Evolutionary conservation across 2,888 invertebrate species (phyloP), one percentile per base, ranked within the genome.

Genomic region (Oscheius sp.): DNA sequence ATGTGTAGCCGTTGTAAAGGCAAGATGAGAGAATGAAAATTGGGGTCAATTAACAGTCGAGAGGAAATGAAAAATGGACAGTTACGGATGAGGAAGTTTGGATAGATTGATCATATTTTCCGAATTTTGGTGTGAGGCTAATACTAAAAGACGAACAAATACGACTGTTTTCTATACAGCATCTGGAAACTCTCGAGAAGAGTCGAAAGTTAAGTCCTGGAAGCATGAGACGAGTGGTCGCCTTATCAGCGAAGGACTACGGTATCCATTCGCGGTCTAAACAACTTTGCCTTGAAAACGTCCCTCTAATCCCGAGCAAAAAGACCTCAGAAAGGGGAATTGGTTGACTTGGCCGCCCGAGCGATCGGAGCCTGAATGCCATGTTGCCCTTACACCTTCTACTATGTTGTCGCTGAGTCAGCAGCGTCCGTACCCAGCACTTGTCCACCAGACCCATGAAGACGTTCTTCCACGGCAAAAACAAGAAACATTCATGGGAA

Each of bases 391-490:
- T 63, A 55, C 68, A 53, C 68, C 68, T 68, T 68, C 68, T 68
- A 68, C 68, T 68, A 68, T 68, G 68, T 68, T 68, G 68, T 68
- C 32, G 29, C 35, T 63, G 63, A 63, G 63, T 63, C 63, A 63
- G 63, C 48, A n/a, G 7, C 42, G 42, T 7, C 63, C 63, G 63
- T 63, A 63, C 63, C 63, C 63, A 42, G 47, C 63, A 60, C 60
- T 42, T 60, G 60, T n/a, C 60, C 35, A 60, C 21, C 60, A 33
- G 66, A 66, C 66, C 53, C 35, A 55, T 68, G 68, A 55, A 68
- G 68, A 68, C 68, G 68, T 53, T 55, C 42, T 5, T 42, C 7
- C 7, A 42, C 42, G 42, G 53, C 55, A 35, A 68, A 68, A 42
- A 68, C 55, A 68, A 35, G 68, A 53, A 68, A 68, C 35, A 68